A percentile compares a stretch with the other conserved stretches of the same genome.
phyloP scores from a whole-genome alignment of 2,113 vertebrate genomes.

The Bubo scandiacus region DNA sequence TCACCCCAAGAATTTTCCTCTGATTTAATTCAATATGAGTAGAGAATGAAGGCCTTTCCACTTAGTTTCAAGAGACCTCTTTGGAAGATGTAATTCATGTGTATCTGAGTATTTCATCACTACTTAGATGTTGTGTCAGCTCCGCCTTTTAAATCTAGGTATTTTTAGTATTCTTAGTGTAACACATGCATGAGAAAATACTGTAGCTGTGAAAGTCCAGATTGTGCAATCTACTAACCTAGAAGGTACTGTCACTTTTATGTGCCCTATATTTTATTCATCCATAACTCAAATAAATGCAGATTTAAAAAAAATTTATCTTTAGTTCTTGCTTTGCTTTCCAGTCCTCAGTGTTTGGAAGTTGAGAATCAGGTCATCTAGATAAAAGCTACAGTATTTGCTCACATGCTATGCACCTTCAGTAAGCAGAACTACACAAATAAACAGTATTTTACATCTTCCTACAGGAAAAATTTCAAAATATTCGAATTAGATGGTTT shows the following conservation, averaged over 20 bases:
- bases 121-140: not conserved
- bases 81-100: not conserved
- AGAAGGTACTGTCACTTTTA: slow-evolving; percentile 33
- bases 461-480: not conserved
- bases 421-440: not conserved
- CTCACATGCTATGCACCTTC: not conserved
- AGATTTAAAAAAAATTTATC: not conserved
- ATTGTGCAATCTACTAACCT: slow-evolving; percentile 34
- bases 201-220: slow-evolving; percentile 34
- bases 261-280: slow-evolving; percentile 42
- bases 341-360: not conserved
- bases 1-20: not conserved
- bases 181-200: slow-evolving; percentile 19
- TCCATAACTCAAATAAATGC: slow-evolving; percentile 22
- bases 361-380: not conserved
- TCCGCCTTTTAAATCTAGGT: slow-evolving; percentile 4
- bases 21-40: not conserved
- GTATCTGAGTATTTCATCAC: not conserved
- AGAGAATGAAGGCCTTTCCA: not conserved
- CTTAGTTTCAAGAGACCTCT: not conserved
- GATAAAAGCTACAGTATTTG: not conserved
- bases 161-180: slow-evolving; percentile 22
- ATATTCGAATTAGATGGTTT: not conserved
- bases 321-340: not conserved
- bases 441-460: not conserved